A percentile compares a stretch with the other conserved stretches of the same genome.
phyloP scores from a whole-genome alignment of 2,113 vertebrate genomes.

The Sylvicapra grimmia region DNA sequence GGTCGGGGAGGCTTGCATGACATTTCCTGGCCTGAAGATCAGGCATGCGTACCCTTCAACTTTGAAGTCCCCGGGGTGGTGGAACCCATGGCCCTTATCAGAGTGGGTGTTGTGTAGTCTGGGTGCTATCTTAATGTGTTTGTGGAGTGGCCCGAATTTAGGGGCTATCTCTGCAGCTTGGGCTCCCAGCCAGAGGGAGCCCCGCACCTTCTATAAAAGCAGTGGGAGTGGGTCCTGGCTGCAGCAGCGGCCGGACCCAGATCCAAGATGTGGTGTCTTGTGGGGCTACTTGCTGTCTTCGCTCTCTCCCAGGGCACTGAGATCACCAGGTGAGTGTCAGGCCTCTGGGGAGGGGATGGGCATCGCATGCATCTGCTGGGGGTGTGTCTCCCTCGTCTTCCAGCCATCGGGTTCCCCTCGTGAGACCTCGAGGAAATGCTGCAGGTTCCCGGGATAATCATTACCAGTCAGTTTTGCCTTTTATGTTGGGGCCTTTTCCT shows the following conservation, averaged over 20 bases:
- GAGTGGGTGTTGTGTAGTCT: neutral
- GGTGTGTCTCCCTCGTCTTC: neutral
- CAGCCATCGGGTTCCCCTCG: fast-evolving
- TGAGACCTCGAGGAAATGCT: neutral
- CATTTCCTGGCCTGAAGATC: neutral
- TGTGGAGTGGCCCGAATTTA: neutral
- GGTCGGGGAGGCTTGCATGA: neutral
- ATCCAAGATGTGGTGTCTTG: conserved; percentile 72
- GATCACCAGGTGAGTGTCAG: conserved; percentile 69
- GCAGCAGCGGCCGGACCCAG: fast-evolving
- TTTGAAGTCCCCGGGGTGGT: conserved; percentile 6
- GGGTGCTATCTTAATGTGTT: neutral
- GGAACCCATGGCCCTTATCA: neutral
- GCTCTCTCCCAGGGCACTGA: conserved; percentile 69
- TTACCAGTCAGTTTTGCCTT: neutral
- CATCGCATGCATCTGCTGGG: fast-evolving
- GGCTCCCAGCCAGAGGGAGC: neutral
- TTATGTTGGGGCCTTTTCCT: neutral
- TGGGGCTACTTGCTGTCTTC: conserved; percentile 72
- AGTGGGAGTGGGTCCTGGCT: fast-evolving
- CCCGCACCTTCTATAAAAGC: conserved; percentile 54
- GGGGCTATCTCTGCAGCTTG: neutral
- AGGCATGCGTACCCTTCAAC: neutral
- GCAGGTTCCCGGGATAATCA: fast-evolving
- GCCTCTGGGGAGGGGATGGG: neutral